Conservation (phyloP, 2,113 vertebrate genomes). For the Panthera uncia region DNA sequence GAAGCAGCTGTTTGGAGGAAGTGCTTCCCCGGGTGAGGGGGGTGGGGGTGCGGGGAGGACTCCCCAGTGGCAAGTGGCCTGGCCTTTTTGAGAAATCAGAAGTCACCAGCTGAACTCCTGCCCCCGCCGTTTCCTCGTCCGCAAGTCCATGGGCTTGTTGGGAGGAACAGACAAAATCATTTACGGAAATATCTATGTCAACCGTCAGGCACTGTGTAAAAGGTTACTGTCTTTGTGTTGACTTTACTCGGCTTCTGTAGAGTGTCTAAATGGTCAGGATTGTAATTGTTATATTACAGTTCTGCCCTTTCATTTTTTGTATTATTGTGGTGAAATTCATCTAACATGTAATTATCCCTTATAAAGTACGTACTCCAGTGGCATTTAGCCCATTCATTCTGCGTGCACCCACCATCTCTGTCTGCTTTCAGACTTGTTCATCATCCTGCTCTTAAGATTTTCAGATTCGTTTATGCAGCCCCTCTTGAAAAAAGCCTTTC, state of each 20-base stretch:
- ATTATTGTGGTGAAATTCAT: slow-evolving; percentile 13
- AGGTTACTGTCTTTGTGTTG: not conserved
- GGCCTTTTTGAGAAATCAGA: not conserved
- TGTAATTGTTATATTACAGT: not conserved
- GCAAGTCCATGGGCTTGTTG: not conserved
- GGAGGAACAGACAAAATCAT: not conserved
- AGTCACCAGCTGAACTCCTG: not conserved
- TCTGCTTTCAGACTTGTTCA: not conserved
- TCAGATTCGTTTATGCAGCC: not conserved
- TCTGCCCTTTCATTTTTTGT: slow-evolving; percentile 39
- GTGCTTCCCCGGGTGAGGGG: not conserved
- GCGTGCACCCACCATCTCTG: not conserved
- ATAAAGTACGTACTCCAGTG: not conserved
- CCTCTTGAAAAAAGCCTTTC: not conserved
- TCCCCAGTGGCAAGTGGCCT: not conserved
- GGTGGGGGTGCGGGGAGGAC: not conserved
- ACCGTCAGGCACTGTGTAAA: not conserved
- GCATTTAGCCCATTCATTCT: not conserved
- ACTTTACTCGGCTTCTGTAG: not conserved
- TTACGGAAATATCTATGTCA: not conserved
- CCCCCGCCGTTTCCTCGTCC: not conserved
- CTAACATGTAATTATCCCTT: not conserved
- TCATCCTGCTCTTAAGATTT: not conserved
- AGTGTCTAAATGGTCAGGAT: not conserved
- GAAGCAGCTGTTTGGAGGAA: rapidly evolving